These are phyloP conservation scores for Periplaneta americana DNA, from an alignment of 1,140 invertebrate species.

Conservation along the genomic window DNA sequence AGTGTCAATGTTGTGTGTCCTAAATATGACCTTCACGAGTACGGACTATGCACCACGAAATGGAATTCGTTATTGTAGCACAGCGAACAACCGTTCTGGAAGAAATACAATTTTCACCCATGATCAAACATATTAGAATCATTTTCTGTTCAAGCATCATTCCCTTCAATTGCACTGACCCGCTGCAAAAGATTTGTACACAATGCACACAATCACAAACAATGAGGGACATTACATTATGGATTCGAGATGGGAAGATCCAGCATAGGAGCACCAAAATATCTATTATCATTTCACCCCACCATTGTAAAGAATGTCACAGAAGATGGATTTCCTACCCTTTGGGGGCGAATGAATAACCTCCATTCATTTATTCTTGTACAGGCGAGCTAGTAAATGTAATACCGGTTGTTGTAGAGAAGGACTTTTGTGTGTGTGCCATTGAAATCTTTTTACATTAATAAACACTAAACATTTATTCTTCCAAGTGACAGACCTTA, in stretches of 20 bases:
- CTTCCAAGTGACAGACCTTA: background rate
- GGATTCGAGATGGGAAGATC: background rate
- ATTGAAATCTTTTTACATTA: slow-evolving; percentile 4
- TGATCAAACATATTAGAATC: background rate
- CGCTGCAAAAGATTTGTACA: background rate
- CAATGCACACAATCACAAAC: background rate
- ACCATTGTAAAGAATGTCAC: background rate
- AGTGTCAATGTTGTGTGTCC: too few species aligned
- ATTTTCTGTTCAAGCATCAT: background rate
- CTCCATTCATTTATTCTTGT: background rate
- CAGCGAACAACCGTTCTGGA: background rate
- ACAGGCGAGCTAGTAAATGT: background rate
- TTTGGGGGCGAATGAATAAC: background rate
- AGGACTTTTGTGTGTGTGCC: background rate
- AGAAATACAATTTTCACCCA: background rate
- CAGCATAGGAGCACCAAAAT: background rate
- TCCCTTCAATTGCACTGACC: background rate
- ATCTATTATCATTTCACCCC: background rate
- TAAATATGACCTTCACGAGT: too few species aligned
- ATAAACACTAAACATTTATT: slow-evolving; percentile 11
- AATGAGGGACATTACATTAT: background rate
- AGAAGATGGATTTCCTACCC: background rate
- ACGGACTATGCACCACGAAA: too few species aligned
- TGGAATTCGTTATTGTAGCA: background rate
- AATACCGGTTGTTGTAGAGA: background rate